A percentile compares a stretch with the other conserved stretches of the same genome.
phyloP scores from a whole-genome alignment of 2,888 invertebrate genomes.

The Cataglyphis albicans region DNA sequence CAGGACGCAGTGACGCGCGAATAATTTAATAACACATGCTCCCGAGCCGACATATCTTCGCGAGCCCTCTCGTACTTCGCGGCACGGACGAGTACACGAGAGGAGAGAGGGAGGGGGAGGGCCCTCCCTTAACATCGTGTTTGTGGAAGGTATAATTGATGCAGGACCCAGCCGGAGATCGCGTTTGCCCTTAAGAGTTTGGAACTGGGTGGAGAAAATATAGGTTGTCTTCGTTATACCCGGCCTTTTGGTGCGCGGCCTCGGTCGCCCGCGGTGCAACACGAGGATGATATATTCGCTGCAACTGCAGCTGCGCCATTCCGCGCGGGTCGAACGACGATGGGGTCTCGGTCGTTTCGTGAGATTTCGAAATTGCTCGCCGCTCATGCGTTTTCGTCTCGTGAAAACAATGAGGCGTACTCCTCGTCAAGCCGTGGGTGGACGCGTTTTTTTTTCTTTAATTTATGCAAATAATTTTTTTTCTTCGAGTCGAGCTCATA shows the following conservation, averaged over 20 bases:
- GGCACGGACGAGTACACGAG: conserved; percentile 37
- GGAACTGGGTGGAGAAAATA: conserved; percentile 85
- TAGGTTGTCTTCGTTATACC: conserved; percentile 84
- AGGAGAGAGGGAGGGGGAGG: not conserved
- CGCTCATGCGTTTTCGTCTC: conserved; percentile 21
- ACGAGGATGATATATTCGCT: conserved; percentile 85
- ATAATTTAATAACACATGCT: conserved; percentile 59
- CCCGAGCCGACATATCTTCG: conserved; percentile 44
- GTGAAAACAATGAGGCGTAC: conserved; percentile 65
- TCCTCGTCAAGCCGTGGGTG: conserved; percentile 14
- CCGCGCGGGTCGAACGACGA: conserved; percentile 63
- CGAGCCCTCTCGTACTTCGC: conserved; percentile 45
- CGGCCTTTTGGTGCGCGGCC: conserved; percentile 74
- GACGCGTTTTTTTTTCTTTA: conserved; percentile 5
- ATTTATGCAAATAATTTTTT: not conserved
- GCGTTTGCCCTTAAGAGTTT: conserved; percentile 81
- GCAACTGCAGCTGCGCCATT: conserved; percentile 82
- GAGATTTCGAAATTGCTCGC: conserved; percentile 70
- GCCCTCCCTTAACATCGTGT: conserved; percentile 80
- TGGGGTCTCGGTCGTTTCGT: conserved; percentile 59
- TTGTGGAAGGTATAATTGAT: conserved; percentile 85
- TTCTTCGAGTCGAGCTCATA: not conserved
- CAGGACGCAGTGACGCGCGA: conserved; percentile 52
- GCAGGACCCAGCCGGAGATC: conserved; percentile 76
- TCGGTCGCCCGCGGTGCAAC: conserved; percentile 85